These are phyloP conservation scores for Pogonophryne albipinna DNA, from an alignment of 2,797 vertebrate genomes.

Conservation along the genomic window DNA sequence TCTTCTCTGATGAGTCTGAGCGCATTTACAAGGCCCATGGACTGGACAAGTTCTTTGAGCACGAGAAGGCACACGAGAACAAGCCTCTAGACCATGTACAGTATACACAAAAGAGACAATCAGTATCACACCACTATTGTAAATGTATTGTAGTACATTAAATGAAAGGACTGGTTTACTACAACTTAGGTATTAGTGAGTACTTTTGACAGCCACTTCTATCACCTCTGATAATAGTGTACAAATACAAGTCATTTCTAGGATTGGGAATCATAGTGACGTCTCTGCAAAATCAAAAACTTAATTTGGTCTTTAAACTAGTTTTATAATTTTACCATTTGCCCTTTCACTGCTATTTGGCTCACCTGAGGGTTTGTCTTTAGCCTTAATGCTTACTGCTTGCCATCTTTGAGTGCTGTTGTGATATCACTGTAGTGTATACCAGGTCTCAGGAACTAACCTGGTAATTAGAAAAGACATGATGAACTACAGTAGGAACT, in stretches of 20 bases:
- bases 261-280: background rate
- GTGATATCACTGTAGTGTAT: background rate
- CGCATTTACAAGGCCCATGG: slow-evolving; percentile 93
- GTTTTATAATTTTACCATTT: background rate
- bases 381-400: background rate
- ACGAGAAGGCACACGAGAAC: slow-evolving; percentile 93
- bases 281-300: too few relatives aligned
- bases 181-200: background rate
- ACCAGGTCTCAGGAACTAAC: background rate
- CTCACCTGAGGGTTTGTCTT: background rate
- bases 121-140: background rate
- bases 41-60: slow-evolving; percentile 94
- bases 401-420: background rate
- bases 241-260: background rate
- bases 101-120: slow-evolving; percentile 30
- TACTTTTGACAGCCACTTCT: background rate
- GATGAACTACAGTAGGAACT: too few relatives aligned
- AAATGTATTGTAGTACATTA: background rate
- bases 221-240: background rate
- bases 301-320: background rate
- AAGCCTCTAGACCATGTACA: slow-evolving; percentile 93
- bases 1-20: slow-evolving; percentile 96
- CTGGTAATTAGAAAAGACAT: background rate
- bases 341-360: background rate
- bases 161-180: background rate